A percentile compares a stretch with the other conserved stretches of the same genome.
Conservation (phyloP, 2,888 invertebrate genomes). For the Copidosoma aretas region DNA sequence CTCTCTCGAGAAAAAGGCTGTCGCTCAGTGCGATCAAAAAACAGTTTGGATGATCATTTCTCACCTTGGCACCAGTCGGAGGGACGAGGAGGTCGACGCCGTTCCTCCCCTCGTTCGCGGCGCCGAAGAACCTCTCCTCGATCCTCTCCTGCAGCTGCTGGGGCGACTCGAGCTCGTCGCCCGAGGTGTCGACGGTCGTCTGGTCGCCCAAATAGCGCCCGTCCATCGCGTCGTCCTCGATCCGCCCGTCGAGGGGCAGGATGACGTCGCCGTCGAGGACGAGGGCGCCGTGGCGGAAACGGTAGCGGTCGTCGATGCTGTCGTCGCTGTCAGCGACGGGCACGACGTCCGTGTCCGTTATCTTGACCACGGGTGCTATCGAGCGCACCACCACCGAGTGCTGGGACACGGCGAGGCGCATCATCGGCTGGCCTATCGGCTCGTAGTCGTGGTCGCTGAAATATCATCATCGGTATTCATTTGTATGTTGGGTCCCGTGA, state of each 20-base stretch:
- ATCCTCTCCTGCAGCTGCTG: constrained; percentile 70
- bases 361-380: constrained; percentile 61
- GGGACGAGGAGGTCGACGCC: neutral
- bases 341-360: constrained; percentile 61
- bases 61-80: too few species aligned
- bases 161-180: constrained; percentile 58
- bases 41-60: too few species aligned
- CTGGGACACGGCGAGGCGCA: constrained; percentile 37
- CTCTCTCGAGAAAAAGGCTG: too few species aligned
- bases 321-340: constrained; percentile 61
- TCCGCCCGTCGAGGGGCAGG: constrained; percentile 60
- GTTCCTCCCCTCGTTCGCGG: neutral
- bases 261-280: constrained; percentile 61
- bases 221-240: constrained; percentile 61
- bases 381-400: constrained; percentile 32
- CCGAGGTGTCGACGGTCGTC: constrained; percentile 62
- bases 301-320: constrained; percentile 56
- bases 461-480: too few species aligned
- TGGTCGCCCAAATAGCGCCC: constrained; percentile 56
- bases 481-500: too few species aligned
- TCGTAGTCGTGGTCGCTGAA: constrained; percentile 92
- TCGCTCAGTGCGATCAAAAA: too few species aligned
- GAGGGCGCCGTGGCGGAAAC: constrained; percentile 48
- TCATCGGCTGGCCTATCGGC: constrained; percentile 78
- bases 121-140: constrained; percentile 70